phyloP scores from a whole-genome alignment of 2,888 invertebrate genomes.

The Tetramorium bicarinatum region DNA sequence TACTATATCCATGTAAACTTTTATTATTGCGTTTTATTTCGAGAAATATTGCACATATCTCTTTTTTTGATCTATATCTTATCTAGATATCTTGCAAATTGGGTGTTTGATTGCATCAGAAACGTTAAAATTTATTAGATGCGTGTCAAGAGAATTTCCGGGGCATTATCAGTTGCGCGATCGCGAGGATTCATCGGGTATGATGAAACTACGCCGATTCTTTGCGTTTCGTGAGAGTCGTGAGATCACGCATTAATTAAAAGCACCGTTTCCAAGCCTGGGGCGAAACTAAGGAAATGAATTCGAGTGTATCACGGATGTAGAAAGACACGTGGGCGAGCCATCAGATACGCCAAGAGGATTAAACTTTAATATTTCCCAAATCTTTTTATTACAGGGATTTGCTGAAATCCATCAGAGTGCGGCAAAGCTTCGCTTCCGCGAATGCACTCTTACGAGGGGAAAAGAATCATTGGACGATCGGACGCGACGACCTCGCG shows the following conservation, averaged over 20 bases:
- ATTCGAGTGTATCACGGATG: not conserved
- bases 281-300: not conserved
- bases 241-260: not conserved
- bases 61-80: not conserved
- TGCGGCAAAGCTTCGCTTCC: constrained; percentile 19
- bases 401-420: not conserved
- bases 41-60: not conserved
- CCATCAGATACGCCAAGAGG: not conserved
- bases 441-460: constrained; percentile 61
- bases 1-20: not conserved
- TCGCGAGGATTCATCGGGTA: constrained; percentile 11
- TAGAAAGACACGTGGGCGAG: not conserved
- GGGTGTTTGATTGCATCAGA: not conserved
- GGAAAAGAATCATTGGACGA: constrained; percentile 67
- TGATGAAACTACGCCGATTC: constrained; percentile 17
- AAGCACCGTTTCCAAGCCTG: not conserved
- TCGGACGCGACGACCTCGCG: constrained; percentile 51
- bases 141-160: not conserved
- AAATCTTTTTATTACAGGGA: not conserved
- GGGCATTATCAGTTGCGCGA: constrained; percentile 5
- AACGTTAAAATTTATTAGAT: constrained; percentile 6
- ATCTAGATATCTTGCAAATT: not conserved
- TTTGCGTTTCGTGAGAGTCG: not conserved
- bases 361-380: not conserved
- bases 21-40: not conserved